A percentile compares a stretch with the other conserved stretches of the same genome.
These are phyloP conservation scores for Eupeodes latifasciatus DNA, from an alignment of 2,888 invertebrate genomes.

Conservation along the genomic window DNA sequence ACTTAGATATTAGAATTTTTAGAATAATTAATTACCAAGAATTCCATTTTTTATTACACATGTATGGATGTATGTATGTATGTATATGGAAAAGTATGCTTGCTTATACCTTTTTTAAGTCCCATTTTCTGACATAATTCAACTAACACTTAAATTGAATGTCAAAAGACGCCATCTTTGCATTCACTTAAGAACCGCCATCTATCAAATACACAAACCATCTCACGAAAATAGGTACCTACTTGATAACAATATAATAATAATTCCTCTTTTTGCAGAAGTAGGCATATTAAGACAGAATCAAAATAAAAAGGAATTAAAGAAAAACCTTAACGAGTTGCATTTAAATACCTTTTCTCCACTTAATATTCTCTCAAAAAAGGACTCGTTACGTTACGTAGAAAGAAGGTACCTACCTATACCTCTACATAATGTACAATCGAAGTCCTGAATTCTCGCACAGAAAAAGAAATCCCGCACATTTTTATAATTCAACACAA, in stretches of 20 bases:
- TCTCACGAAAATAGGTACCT: neutral
- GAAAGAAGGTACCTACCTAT: too few relatives aligned
- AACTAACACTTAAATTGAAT: neutral
- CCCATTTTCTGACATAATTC: neutral
- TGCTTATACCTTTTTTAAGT: too few relatives aligned
- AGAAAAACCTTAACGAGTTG: conserved; percentile 8
- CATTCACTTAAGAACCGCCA: neutral
- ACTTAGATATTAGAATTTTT: too few relatives aligned
- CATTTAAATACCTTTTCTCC: conserved; percentile 20
- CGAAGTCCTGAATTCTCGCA: neutral
- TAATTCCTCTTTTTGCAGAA: neutral
- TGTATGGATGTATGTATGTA: too few relatives aligned
- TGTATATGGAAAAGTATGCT: too few relatives aligned
- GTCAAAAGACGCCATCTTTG: conserved; percentile 4
- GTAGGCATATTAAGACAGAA: neutral
- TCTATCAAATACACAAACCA: conserved; percentile 22
- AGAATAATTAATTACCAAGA: too few relatives aligned
- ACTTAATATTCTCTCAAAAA: conserved; percentile 27
- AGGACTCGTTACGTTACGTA: neutral
- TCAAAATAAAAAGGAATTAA: neutral
- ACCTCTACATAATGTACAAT: neutral
- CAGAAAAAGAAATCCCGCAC: conserved; percentile 23
- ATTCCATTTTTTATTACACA: too few relatives aligned
- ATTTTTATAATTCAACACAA: conserved; percentile 31
- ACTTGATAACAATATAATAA: neutral